A percentile compares a stretch with the other conserved stretches of the same genome.
These are phyloP conservation scores for Cossypha polioptera DNA, from an alignment of 2,797 vertebrate species.

Conservation along the genomic window DNA sequence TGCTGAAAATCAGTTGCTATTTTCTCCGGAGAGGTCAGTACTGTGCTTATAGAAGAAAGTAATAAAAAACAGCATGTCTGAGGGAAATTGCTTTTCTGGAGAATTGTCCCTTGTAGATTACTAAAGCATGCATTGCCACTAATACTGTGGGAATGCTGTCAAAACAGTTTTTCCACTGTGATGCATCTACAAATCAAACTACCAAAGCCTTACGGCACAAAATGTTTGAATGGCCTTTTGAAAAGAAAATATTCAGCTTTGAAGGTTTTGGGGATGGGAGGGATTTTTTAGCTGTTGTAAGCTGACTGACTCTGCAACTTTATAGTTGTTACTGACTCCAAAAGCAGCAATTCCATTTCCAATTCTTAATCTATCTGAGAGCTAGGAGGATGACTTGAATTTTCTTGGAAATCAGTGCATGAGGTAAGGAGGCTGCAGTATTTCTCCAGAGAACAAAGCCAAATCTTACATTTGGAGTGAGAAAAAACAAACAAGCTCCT, in stretches of 20 bases:
- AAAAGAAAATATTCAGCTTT: constrained; percentile 28
- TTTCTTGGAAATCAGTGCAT: background rate
- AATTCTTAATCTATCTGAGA: constrained; percentile 11
- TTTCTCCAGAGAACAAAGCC: constrained; percentile 13
- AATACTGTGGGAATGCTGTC: constrained; percentile 41
- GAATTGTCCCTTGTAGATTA: constrained; percentile 58
- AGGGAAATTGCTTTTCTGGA: constrained; percentile 67
- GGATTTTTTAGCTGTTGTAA: constrained; percentile 27
- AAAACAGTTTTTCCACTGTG: constrained; percentile 54
- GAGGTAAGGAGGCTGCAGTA: background rate
- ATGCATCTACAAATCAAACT: constrained; percentile 52
- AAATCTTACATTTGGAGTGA: background rate
- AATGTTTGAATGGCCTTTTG: constrained; percentile 45
- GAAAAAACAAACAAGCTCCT: background rate
- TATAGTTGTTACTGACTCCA: background rate
- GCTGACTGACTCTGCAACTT: background rate
- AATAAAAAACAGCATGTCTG: constrained; percentile 51
- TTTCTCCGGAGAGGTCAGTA: constrained; percentile 47
- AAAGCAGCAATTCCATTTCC: constrained; percentile 3
- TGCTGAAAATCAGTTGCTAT: constrained; percentile 38
- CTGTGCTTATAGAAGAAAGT: constrained; percentile 57
- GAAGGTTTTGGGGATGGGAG: background rate
- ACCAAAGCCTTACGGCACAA: constrained; percentile 39
- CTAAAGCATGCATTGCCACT: constrained; percentile 40
- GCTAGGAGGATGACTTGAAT: background rate